Evolutionary conservation across 35 echinoderm and acorn worm species (phyloP), one percentile per base, ranked within the genome.

Genomic region (Hemicentrotus pulcherrimus): DNA sequence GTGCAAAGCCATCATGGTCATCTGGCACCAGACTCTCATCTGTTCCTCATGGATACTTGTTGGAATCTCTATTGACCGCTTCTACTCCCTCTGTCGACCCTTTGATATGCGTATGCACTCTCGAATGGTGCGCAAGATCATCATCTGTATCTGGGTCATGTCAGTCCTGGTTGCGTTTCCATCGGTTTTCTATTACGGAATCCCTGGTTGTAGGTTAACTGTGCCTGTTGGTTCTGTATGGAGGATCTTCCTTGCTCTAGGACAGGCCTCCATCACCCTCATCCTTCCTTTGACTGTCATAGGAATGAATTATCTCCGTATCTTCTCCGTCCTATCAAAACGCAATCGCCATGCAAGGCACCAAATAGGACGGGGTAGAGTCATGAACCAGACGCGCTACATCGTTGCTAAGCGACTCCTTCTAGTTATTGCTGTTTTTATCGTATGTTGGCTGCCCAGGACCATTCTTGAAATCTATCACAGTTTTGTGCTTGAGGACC

Each of bases 11-110:
- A 97, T 96, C 32, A 95, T 97, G 61, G 96, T 98, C 32, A 91
- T 97, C 45, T 99, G 98, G 98, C 96, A 98, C 31, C 97, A 98
- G 46, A 97, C 96, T 5, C 94, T 99, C 30, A 65, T 98, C 1
- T 97, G 97, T 48, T 98, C 98, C 9, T 96, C 97, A 41, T 99
- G 98, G 98, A 97, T 99, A 31, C 59, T 99, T 24, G 98, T 99
- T 32, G 98, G 98, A 45, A 99, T 99, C 60, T 99, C 98, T 0
- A 95, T 99, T 10, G 98, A 99, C 61, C 96, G 98, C 1, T 99
- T 96, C 86, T 98, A 97, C 95, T 97, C 97, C 46, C 95, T 99
- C 85, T 95, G 97, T 32, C 94, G 94, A 13, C 98, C 98, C 8
- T 95, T 99, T 6, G 96, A 97, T 91, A 96, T 96, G 95, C 85